Base-by-base conservation (phyloP, 2,113 vertebrate species). In the Prunella himalayana region DNA sequence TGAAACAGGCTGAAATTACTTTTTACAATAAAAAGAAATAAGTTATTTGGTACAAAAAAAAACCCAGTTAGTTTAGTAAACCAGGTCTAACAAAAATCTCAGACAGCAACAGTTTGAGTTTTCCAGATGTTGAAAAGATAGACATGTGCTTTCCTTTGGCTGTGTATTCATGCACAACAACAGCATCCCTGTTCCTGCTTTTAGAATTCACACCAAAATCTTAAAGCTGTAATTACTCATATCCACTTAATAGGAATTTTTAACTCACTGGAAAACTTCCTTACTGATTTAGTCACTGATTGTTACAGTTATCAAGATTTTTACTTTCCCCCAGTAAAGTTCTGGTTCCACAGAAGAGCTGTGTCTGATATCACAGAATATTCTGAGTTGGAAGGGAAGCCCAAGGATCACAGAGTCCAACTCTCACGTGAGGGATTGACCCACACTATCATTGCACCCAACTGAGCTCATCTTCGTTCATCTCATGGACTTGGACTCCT, bases 361-460 rank as follows among this genome's bases (percentile, higher is more conserved):
- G 37, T 31, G 53, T 51, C 21, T 33, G 33, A 27, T 51, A 12
- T 44, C 44, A 13, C 27, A 20, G 77, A 51, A 73, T 45, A 39
- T 20, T 59, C 28, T n/a, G 33, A 45, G 23, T 1, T 51, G 39
- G 39, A 44, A n/a, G 20, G 9, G 44, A 59, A 51, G 19, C 39
- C 19, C 37, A 14, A 21, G 51, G 60, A 59, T 30, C 30, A 16
- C 11, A 0, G 16, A 45, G 18, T 42, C 14, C 42, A 88, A 2
- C 18, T 65, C 50, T 16, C 12, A 22, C 1, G 1, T 5, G 17
- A 50, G 37, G 22, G 27, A 24, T 0, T 28, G 51, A 65, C 15
- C 33, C 50, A 42, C 23, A 4, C 14, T 50, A 18, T 7, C 45
- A 50, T 7, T 21, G 21, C 51, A 81, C 51, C 60, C 44, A 66